Percentiles rank a stretch among this genome's conserved stretches.
Evolutionary conservation across 2,888 invertebrate genomes (phyloP).

Genomic region (Cheilosia scutellata): DNA sequence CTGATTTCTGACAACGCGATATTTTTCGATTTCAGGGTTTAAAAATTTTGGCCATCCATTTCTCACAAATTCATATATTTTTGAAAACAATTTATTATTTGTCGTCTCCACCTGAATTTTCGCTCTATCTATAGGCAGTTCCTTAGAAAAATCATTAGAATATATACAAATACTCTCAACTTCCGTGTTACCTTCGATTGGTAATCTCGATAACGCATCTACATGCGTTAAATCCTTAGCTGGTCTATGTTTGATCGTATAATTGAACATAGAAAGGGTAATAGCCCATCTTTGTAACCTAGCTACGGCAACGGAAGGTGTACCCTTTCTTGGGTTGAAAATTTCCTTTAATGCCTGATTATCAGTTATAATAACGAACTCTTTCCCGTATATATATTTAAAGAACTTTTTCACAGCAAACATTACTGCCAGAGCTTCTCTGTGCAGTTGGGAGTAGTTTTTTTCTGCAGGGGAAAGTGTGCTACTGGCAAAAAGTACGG

Average conservation of each 20-base stretch:
- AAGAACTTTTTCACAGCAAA: conserved; percentile 82
- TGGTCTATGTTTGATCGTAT: conserved; percentile 14
- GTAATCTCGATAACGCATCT: conserved; percentile 46
- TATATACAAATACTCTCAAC: conserved; percentile 41
- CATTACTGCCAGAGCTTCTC: conserved; percentile 79
- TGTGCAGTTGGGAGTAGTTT: conserved; percentile 77
- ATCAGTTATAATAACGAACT: conserved; percentile 75
- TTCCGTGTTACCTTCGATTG: conserved; percentile 8
- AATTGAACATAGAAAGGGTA: conserved; percentile 35
- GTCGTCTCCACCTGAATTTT: conserved; percentile 1
- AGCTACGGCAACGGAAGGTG: conserved; percentile 17
- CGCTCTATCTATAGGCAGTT: conserved; percentile 13
- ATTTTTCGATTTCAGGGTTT: too few species aligned
- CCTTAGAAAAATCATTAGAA: conserved; percentile 34
- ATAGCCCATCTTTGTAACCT: conserved; percentile 10
- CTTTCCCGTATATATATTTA: conserved; percentile 80
- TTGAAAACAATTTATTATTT: conserved; percentile 11
- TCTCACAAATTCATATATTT: conserved; percentile 22
- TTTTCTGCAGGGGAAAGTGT: too few species aligned
- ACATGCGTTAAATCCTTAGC: conserved; percentile 27
- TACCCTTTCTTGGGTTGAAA: conserved; percentile 52
- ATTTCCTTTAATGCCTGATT: conserved; percentile 74
- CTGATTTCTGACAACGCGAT: neutral
- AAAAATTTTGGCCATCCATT: too few species aligned
- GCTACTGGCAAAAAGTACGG: too few species aligned